Conservation (phyloP, 2,888 invertebrate genomes). For the Aspidapion aeneum region DNA sequence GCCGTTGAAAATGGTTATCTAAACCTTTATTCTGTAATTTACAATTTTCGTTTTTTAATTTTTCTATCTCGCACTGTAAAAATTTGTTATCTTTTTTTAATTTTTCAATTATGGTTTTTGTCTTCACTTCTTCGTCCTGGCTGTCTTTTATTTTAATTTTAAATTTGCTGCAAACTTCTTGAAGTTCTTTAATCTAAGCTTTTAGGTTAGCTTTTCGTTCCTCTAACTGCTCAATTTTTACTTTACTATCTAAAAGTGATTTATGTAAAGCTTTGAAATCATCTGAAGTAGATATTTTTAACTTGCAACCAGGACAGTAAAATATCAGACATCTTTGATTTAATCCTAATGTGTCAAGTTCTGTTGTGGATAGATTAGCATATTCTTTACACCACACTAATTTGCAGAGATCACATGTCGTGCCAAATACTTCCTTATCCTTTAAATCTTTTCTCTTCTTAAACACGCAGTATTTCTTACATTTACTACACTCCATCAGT, state of each 20-base stretch:
- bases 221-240: not conserved
- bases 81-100: not conserved
- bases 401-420: too few relatives aligned
- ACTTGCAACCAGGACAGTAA: not conserved
- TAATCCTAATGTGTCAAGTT: not conserved
- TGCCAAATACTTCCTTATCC: too few relatives aligned
- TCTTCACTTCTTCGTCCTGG: not conserved
- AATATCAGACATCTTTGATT: not conserved
- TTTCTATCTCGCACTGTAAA: not conserved
- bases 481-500: not conserved
- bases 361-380: not conserved
- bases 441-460: not conserved
- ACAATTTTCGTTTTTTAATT: not conserved
- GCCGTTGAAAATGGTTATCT: too few relatives aligned
- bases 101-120: not conserved
- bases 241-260: not conserved
- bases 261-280: not conserved
- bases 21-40: not conserved
- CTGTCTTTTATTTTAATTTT: not conserved
- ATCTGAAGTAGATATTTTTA: not conserved
- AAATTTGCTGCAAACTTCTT: not conserved
- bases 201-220: not conserved
- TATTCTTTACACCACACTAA: not conserved
- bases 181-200: not conserved
- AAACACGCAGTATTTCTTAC: not conserved